Conservation (phyloP, 2,888 invertebrate species). For the Hesperia comma region DNA sequence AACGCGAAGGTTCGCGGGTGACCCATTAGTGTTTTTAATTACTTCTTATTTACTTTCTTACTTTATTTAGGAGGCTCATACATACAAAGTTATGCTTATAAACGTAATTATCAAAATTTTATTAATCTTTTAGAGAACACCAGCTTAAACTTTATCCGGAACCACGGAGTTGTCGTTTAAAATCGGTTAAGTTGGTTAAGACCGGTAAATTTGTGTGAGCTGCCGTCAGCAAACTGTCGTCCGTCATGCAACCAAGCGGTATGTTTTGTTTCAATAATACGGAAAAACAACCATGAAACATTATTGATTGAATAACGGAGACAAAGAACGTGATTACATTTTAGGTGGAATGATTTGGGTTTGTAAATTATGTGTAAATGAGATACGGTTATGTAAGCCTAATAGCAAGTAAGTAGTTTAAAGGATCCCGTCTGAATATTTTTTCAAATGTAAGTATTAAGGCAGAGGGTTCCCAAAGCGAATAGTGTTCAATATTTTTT, state of each 20-base stretch:
- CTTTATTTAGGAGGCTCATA: too few species aligned
- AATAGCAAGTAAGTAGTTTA: neutral
- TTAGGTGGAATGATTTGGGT: constrained; percentile 1
- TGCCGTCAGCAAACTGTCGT: constrained; percentile 2
- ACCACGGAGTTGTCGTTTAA: neutral
- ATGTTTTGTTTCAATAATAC: constrained; percentile 28
- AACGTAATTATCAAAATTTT: too few species aligned
- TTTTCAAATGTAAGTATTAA: too few species aligned
- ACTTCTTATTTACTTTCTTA: too few species aligned
- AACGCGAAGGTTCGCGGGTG: too few species aligned
- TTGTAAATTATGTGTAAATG: neutral
- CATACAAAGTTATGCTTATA: too few species aligned
- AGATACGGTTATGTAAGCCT: neutral
- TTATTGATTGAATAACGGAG: constrained; percentile 4
- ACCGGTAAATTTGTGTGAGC: too few species aligned
- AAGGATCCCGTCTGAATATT: neutral
- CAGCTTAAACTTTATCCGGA: neutral
- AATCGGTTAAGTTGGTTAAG: too few species aligned
- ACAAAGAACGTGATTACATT: constrained; percentile 18
- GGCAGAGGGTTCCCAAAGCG: too few species aligned
- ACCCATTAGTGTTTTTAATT: too few species aligned
- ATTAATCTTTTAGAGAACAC: too few species aligned
- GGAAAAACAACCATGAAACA: constrained; percentile 31
- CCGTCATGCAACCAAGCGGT: constrained; percentile 22
- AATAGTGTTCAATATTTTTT: too few species aligned